Evolutionary conservation across 1,140 invertebrate genomes (phyloP).

Genomic region (Aphis gossypii): DNA sequence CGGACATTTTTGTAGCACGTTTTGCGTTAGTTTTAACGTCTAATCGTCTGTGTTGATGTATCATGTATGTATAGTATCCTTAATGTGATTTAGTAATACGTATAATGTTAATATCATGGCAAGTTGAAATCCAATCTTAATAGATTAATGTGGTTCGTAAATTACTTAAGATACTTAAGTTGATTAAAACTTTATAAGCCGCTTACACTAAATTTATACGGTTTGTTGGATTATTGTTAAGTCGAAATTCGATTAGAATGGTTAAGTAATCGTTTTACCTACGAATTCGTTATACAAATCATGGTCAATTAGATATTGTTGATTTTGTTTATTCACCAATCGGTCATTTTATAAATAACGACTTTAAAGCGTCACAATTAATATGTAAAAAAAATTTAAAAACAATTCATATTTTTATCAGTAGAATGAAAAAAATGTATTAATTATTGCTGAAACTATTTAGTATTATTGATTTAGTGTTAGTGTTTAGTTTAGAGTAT

Average conservation of each 20-base stretch:
- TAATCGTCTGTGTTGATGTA: not conserved
- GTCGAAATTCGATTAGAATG: not conserved
- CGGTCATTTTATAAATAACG: not conserved
- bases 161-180: constrained; percentile 2
- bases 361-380: not conserved
- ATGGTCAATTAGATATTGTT: not conserved
- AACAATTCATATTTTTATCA: not conserved
- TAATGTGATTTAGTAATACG: constrained; percentile 11
- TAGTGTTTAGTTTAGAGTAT: not conserved
- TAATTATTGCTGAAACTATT: not conserved
- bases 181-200: not conserved
- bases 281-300: not conserved
- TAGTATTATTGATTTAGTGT: not conserved
- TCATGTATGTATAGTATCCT: not conserved
- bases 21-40: not conserved
- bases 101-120: not conserved
- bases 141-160: not conserved
- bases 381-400: too few species aligned
- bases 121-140: not conserved
- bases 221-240: not conserved
- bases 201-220: not conserved
- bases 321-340: not conserved
- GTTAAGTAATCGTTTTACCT: not conserved
- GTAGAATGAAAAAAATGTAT: not conserved
- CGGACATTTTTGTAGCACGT: not conserved